These are phyloP conservation scores for Trichomalopsis sarcophagae DNA, from an alignment of 1,140 invertebrate species.

Conservation along the genomic window DNA sequence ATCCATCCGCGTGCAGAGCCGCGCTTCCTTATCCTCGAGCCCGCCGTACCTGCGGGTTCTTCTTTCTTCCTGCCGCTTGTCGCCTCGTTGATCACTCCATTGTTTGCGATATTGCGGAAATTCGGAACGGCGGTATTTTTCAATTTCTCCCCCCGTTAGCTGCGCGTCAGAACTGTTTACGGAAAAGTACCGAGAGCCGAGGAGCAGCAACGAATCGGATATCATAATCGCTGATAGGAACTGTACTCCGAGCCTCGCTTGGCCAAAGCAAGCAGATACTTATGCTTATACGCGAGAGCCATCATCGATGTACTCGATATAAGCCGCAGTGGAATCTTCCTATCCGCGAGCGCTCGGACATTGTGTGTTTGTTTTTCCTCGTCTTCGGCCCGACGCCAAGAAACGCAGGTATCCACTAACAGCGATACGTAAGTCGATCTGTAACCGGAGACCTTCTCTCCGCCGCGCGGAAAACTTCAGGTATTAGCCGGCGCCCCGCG, in stretches of 20 bases:
- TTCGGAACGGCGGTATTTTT: no score
- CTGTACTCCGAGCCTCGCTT: no score
- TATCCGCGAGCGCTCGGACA: background rate
- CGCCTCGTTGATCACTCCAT: no score
- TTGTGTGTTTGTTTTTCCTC: background rate
- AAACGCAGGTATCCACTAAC: background rate
- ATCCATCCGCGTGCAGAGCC: background rate
- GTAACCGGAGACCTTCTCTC: background rate
- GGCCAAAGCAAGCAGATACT: no score
- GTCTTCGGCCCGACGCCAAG: background rate
- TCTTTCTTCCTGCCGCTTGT: no score
- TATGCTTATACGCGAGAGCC: no score
- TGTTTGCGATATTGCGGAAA: no score
- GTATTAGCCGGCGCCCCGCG: background rate
- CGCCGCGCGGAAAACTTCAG: background rate
- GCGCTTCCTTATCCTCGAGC: background rate
- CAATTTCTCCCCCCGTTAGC: no score
- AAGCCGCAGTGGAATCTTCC: background rate
- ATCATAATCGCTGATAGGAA: no score
- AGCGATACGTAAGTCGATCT: conserved; percentile 23
- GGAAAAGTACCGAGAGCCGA: no score
- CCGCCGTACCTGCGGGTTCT: background rate
- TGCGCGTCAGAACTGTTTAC: no score
- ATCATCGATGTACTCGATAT: background rate
- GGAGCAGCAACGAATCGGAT: no score